These are phyloP conservation scores for Oryzias sinensis DNA, from an alignment of 2,797 vertebrate genomes.

Conservation along the genomic window DNA sequence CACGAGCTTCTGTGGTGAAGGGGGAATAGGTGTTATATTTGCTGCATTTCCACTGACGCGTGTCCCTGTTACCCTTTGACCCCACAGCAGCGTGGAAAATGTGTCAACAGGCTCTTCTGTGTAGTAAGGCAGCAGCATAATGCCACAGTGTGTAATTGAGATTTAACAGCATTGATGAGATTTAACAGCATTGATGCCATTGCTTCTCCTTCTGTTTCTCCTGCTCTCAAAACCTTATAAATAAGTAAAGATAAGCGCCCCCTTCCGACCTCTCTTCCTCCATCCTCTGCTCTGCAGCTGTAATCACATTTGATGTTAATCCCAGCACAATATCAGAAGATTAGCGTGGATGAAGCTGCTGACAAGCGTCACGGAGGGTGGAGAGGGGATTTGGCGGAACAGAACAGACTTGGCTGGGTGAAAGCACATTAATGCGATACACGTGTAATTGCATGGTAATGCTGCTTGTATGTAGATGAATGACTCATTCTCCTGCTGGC, in stretches of 20 bases:
- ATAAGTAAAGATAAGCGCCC: conserved; percentile 6
- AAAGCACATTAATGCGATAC: conserved; percentile 65
- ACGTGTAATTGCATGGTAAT: conserved; percentile 65
- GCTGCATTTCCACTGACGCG: background rate
- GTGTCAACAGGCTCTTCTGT: conserved; percentile 9
- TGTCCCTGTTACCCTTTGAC: conserved; percentile 46
- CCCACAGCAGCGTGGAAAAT: conserved; percentile 23
- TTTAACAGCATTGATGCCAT: conserved; percentile 49
- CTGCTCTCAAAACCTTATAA: conserved; percentile 25
- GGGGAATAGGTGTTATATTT: too few relatives aligned
- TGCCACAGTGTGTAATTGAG: conserved; percentile 47
- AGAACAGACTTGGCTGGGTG: conserved; percentile 40
- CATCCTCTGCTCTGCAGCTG: conserved; percentile 19
- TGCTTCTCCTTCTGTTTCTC: conserved; percentile 1
- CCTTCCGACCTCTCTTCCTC: conserved; percentile 7
- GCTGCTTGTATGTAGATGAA: conserved; percentile 48
- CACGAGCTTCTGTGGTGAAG: too few relatives aligned
- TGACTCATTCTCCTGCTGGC: conserved; percentile 13
- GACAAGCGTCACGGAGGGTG: conserved; percentile 35
- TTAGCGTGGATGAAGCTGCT: conserved; percentile 48
- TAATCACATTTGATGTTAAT: conserved; percentile 79
- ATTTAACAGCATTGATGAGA: conserved; percentile 59
- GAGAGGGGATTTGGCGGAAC: conserved; percentile 49
- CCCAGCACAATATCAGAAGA: conserved; percentile 76
- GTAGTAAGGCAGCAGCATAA: conserved; percentile 27